Conservation (phyloP, 2,113 vertebrate genomes). For the Ceratotherium simum region DNA sequence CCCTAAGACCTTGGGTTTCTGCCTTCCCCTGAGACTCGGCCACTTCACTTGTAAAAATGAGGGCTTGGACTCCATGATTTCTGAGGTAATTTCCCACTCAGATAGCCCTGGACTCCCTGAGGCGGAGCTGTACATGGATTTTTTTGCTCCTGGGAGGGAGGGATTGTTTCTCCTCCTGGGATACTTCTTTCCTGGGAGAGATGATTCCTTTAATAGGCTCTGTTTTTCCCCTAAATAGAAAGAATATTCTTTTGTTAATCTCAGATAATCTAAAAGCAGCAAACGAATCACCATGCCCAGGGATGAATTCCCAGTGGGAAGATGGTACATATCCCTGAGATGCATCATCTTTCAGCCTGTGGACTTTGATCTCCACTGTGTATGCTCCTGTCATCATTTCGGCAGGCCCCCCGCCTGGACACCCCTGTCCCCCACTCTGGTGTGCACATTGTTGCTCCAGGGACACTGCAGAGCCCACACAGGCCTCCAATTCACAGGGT, state of each 20-base stretch:
- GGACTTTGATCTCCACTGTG: neutral
- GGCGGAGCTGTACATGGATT: neutral
- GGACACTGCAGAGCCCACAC: neutral
- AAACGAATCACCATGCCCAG: neutral
- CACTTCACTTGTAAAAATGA: neutral
- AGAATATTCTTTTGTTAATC: slow-evolving; percentile 1
- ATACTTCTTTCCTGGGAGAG: neutral
- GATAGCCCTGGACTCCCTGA: neutral
- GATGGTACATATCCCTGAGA: neutral
- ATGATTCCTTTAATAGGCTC: neutral
- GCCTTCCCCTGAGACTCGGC: neutral
- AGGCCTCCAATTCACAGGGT: neutral
- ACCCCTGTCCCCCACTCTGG: fast-evolving
- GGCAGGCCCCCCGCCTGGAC: neutral
- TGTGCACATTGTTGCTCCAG: neutral
- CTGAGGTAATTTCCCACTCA: neutral
- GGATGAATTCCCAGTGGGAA: neutral
- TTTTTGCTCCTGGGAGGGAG: neutral
- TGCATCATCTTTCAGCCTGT: neutral
- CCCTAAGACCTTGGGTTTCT: neutral
- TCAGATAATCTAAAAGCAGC: neutral
- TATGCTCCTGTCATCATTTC: neutral
- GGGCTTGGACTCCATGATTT: neutral
- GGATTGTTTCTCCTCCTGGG: neutral
- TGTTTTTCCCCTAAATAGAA: slow-evolving; percentile 27